These are phyloP conservation scores for Falco columbarius DNA, from an alignment of 2,797 vertebrate genomes.

Conservation along the genomic window DNA sequence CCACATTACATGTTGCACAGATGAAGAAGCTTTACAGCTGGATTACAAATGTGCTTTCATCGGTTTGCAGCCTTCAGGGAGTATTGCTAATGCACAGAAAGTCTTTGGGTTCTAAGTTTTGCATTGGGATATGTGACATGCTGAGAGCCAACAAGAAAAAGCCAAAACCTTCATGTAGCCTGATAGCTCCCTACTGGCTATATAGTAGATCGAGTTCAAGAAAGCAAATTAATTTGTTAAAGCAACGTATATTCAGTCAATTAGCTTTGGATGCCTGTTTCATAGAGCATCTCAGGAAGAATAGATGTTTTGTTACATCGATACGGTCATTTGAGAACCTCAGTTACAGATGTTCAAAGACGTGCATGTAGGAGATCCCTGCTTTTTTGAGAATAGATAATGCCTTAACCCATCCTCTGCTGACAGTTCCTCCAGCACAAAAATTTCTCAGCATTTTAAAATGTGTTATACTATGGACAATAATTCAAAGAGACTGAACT, in stretches of 20 bases:
- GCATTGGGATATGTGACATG: background rate
- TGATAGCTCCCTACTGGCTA: conserved; percentile 52
- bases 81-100: background rate
- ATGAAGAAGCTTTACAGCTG: background rate
- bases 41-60: background rate
- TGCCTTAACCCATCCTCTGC: background rate
- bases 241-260: conserved; percentile 47
- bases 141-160: background rate
- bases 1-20: background rate
- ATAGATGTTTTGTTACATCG: conserved; percentile 33
- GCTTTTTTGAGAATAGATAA: background rate
- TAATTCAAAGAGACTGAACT: background rate
- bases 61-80: background rate
- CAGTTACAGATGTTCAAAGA: conserved; percentile 7
- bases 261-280: conserved; percentile 22
- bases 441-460: background rate
- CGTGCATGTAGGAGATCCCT: background rate
- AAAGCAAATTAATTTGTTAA: conserved; percentile 61
- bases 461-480: background rate
- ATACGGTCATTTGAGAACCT: background rate
- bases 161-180: background rate
- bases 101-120: background rate
- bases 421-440: background rate
- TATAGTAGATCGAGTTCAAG: conserved; percentile 15
- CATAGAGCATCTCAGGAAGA: background rate